Evolutionary conservation across 2,113 vertebrate genomes (phyloP).

Genomic region (Genyomyrus donnyi): DNA sequence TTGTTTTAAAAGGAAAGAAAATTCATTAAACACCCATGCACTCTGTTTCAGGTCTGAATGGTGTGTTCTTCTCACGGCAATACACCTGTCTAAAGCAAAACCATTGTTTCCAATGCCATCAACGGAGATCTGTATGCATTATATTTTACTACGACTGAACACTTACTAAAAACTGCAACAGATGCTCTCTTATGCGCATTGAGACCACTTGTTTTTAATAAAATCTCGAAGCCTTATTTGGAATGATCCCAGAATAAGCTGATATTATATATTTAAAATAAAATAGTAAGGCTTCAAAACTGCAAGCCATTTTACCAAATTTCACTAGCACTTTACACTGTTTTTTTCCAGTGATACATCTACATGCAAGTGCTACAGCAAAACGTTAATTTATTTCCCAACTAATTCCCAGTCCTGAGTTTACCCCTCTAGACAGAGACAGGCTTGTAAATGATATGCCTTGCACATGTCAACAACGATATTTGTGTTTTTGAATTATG

Average conservation of each 20-base stretch:
- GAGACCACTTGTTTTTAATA: not conserved
- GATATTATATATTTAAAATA: not conserved
- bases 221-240: not conserved
- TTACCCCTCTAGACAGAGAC: constrained; percentile 30
- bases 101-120: not conserved
- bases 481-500: constrained; percentile 46
- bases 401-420: constrained; percentile 34
- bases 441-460: constrained; percentile 37
- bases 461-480: constrained; percentile 39
- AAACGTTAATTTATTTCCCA: constrained; percentile 34
- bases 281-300: not conserved
- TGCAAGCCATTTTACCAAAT: not conserved
- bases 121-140: not conserved
- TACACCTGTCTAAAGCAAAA: not conserved
- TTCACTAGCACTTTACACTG: not conserved
- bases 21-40: not conserved
- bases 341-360: constrained; percentile 13
- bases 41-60: not conserved
- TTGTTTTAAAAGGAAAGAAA: not conserved
- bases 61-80: not conserved
- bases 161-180: not conserved
- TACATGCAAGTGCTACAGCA: constrained; percentile 9
- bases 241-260: not conserved
- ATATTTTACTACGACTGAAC: not conserved
- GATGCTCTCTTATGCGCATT: not conserved